These are phyloP conservation scores for Helicoverpa assulta DNA, from an alignment of 2,888 invertebrate genomes.

Conservation along the genomic window DNA sequence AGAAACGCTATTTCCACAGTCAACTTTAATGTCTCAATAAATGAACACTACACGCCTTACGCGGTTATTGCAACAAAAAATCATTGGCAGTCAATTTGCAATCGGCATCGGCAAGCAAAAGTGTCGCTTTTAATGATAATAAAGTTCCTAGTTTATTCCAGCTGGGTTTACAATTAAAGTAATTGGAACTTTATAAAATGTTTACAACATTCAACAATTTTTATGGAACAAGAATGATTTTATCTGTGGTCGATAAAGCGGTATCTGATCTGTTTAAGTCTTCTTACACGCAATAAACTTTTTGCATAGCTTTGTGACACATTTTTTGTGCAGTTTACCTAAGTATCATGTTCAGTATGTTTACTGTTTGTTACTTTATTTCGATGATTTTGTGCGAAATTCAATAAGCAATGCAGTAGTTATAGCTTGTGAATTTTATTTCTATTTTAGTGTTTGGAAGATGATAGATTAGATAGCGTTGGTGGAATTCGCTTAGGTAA, in stretches of 20 bases:
- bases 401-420: constrained; percentile 14
- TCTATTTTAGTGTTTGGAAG: constrained; percentile 17
- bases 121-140: constrained; percentile 83
- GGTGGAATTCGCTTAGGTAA: background rate
- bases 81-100: constrained; percentile 71
- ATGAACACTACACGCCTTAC: constrained; percentile 46
- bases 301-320: constrained; percentile 18
- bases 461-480: background rate
- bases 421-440: constrained; percentile 10
- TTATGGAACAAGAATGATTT: constrained; percentile 70
- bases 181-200: constrained; percentile 76
- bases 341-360: constrained; percentile 20
- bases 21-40: constrained; percentile 33
- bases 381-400: constrained; percentile 17
- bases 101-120: constrained; percentile 72
- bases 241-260: constrained; percentile 65
- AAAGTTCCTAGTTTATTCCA: constrained; percentile 78
- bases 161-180: constrained; percentile 77
- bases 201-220: constrained; percentile 75
- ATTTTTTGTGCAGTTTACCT: constrained; percentile 18
- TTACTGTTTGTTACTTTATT: constrained; percentile 41
- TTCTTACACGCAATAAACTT: constrained; percentile 49
- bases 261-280: constrained; percentile 69
- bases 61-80: constrained; percentile 49
- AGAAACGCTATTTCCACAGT: constrained; percentile 6